A percentile compares a stretch with the other conserved stretches of the same genome.
phyloP scores from a whole-genome alignment of 2,797 vertebrate genomes.

The Typhlichthys subterraneus region DNA sequence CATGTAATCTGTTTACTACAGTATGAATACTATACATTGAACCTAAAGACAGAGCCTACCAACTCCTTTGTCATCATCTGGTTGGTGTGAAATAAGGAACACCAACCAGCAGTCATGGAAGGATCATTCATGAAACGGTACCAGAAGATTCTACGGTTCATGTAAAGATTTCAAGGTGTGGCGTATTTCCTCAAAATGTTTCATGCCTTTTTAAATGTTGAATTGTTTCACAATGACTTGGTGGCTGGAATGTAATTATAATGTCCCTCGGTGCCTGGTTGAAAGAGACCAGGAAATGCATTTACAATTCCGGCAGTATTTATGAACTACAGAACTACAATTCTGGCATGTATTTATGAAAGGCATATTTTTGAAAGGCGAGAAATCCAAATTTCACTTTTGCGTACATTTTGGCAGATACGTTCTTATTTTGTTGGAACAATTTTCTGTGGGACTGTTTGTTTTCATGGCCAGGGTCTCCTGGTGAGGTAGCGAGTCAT shows the following conservation, averaged over 20 bases:
- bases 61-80: slow-evolving; percentile 10
- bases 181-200: slow-evolving; percentile 29
- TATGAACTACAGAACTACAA: too few relatives aligned
- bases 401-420: slow-evolving; percentile 30
- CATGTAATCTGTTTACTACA: too few relatives aligned
- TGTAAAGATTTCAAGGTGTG: slow-evolving; percentile 23
- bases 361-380: slow-evolving; percentile 21
- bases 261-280: slow-evolving; percentile 33
- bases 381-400: slow-evolving; percentile 21
- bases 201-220: slow-evolving; percentile 25
- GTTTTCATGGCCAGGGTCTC: slow-evolving; percentile 32
- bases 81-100: slow-evolving; percentile 9
- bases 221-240: slow-evolving; percentile 34
- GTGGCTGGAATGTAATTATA: slow-evolving; percentile 42
- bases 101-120: too few relatives aligned
- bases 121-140: slow-evolving; percentile 29
- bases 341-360: slow-evolving; percentile 15
- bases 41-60: too few relatives aligned
- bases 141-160: slow-evolving; percentile 16
- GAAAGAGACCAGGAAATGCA: slow-evolving; percentile 24
- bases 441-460: slow-evolving; percentile 23
- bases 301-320: neutral
- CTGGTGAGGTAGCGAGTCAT: slow-evolving; percentile 52
- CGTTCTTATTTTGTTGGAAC: slow-evolving; percentile 45
- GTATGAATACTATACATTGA: too few relatives aligned